Percentiles rank a stretch among this genome's conserved stretches.
Evolutionary conservation across 92 coral and sea anemone species (phyloP).

Genomic region (Parazoanthus darwini): DNA sequence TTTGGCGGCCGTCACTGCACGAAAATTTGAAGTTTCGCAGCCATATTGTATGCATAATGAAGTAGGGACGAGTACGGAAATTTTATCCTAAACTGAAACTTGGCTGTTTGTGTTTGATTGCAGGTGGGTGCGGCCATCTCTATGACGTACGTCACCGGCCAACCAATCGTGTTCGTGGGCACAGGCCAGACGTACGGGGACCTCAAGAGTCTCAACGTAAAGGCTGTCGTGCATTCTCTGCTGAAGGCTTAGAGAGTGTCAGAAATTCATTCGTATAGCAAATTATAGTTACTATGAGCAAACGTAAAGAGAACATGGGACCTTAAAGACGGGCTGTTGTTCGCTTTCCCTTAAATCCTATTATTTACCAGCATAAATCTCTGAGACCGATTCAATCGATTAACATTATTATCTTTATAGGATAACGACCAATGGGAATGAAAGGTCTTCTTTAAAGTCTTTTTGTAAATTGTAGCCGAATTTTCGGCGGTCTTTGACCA

Average conservation of each 20-base stretch:
- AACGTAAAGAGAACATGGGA: too few relatives aligned
- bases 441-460: not conserved
- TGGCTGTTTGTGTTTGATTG: not conserved
- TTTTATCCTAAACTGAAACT: not conserved
- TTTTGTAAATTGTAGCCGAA: not conserved
- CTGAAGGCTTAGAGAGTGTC: conserved; percentile 68
- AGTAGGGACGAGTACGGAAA: too few relatives aligned
- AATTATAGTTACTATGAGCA: too few relatives aligned
- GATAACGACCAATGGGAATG: not conserved
- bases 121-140: conserved; percentile 99
- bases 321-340: not conserved
- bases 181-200: conserved; percentile 98
- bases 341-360: too few relatives aligned
- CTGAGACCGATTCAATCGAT: not conserved
- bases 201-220: conserved; percentile 89
- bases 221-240: conserved; percentile 96
- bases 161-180: conserved; percentile 98
- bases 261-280: too few relatives aligned
- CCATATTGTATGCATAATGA: too few relatives aligned
- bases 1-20: too few relatives aligned
- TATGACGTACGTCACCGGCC: conserved; percentile 99
- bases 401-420: not conserved
- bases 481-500: not conserved
- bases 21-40: too few relatives aligned
- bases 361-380: not conserved